phyloP scores from a whole-genome alignment of 92 coral and sea anemone genomes.

The Parazoanthus swiftii region DNA sequence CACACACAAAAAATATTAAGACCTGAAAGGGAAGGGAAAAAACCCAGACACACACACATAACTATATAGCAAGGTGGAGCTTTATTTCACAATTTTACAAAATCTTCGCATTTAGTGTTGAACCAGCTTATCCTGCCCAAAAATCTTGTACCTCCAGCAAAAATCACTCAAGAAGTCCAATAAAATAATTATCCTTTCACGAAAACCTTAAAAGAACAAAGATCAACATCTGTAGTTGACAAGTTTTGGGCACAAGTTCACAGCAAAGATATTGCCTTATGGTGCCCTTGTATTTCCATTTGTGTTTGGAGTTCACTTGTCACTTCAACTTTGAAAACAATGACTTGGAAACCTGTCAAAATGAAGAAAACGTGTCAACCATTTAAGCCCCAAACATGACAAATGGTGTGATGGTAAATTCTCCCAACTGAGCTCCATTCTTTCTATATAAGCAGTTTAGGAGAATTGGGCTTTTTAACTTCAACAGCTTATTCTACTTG shows the following conservation, averaged over 20 bases:
- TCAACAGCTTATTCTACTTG: too few relatives aligned
- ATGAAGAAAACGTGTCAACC: neutral
- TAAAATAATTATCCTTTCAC: neutral
- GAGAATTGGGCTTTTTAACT: too few relatives aligned
- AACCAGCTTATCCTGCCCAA: neutral
- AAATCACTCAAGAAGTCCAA: neutral
- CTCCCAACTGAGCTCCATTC: too few relatives aligned
- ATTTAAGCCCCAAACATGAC: too few relatives aligned
- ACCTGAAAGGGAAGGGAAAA: too few relatives aligned
- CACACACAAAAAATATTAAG: too few relatives aligned
- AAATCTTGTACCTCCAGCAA: neutral
- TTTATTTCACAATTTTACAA: slow-evolving; percentile 13
- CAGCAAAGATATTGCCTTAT: neutral
- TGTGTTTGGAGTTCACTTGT: neutral
- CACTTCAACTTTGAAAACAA: slow-evolving; percentile 86
- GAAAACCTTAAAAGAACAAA: neutral
- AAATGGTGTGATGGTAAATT: too few relatives aligned
- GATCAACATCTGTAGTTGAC: neutral
- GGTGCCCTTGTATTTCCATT: neutral
- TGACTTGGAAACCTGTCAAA: slow-evolving; percentile 76
- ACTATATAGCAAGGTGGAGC: neutral
- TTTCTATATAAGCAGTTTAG: too few relatives aligned
- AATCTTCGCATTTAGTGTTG: neutral
- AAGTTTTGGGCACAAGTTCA: neutral
- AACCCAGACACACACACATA: neutral